A percentile compares a stretch with the other conserved stretches of the same genome.
phyloP scores from a whole-genome alignment of 1,140 invertebrate genomes.

The Littorina saxatilis region DNA sequence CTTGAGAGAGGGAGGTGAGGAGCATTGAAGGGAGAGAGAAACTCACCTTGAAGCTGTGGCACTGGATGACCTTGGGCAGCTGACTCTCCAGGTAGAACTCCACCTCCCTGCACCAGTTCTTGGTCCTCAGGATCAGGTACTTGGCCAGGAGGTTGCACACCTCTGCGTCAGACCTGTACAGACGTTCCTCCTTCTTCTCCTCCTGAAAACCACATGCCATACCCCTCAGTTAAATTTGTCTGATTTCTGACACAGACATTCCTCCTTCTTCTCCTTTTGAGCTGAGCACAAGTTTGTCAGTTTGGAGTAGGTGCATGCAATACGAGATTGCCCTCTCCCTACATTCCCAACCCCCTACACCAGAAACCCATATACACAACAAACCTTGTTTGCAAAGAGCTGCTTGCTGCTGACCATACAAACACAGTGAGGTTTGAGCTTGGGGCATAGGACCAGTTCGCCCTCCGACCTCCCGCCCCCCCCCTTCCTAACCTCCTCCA shows the following conservation, averaged over 20 bases:
- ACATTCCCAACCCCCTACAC: too few relatives aligned
- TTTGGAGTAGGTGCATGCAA: too few relatives aligned
- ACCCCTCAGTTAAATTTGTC: too few relatives aligned
- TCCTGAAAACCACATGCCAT: neutral
- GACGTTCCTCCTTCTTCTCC: slow-evolving; percentile 30
- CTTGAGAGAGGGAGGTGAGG: too few relatives aligned
- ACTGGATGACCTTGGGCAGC: slow-evolving; percentile 41
- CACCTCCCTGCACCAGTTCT: slow-evolving; percentile 40
- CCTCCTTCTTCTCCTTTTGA: too few relatives aligned
- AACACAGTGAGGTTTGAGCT: slow-evolving; percentile 50
- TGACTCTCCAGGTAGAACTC: slow-evolving; percentile 11
- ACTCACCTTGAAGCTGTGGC: slow-evolving; percentile 34
- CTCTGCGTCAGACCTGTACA: slow-evolving; percentile 31
- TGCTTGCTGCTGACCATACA: slow-evolving; percentile 29
- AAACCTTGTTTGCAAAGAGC: slow-evolving; percentile 22
- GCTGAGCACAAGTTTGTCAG: too few relatives aligned
- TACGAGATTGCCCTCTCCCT: too few relatives aligned
- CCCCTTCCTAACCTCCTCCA: too few relatives aligned
- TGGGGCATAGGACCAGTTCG: slow-evolving; percentile 44
- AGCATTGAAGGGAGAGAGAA: too few relatives aligned
- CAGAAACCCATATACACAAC: too few relatives aligned
- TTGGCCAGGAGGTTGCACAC: slow-evolving; percentile 33
- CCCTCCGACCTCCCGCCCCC: too few relatives aligned
- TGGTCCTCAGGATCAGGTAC: slow-evolving; percentile 42
- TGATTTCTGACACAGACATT: too few relatives aligned